These are phyloP conservation scores for Sinella curviseta DNA, from an alignment of 1,140 invertebrate genomes.

Conservation along the genomic window DNA sequence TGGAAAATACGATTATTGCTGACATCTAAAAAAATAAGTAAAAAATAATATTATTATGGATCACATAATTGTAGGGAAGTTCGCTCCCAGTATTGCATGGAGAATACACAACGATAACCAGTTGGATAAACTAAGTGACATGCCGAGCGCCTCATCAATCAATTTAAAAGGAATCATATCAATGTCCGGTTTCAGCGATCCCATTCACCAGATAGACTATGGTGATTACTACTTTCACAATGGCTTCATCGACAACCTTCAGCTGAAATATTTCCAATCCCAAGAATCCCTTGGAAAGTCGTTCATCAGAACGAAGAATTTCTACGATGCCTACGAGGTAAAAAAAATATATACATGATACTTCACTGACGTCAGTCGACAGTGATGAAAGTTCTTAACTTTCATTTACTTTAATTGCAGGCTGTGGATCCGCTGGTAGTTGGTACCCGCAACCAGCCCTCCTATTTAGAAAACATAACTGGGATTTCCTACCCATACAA, in stretches of 20 bases:
- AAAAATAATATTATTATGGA: background rate
- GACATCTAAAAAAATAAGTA: background rate
- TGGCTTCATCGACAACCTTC: background rate
- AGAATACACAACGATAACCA: constrained; percentile 11
- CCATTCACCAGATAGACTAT: constrained; percentile 23
- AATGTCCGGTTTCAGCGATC: constrained; percentile 3
- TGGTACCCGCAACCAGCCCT: background rate
- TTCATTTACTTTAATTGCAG: background rate
- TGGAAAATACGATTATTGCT: background rate
- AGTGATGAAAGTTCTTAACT: background rate
- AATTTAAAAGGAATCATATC: background rate
- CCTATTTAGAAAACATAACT: constrained; percentile 9
- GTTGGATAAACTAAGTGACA: background rate
- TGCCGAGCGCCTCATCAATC: background rate
- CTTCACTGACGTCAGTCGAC: background rate
- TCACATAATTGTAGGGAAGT: background rate
- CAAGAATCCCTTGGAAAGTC: background rate
- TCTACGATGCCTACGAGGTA: background rate
- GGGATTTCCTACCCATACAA: background rate
- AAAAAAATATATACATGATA: background rate
- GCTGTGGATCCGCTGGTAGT: background rate
- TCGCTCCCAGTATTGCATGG: background rate
- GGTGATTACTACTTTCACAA: constrained; percentile 1
- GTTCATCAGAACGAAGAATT: background rate
- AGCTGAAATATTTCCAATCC: constrained; percentile 1